Evolutionary conservation across 2,888 invertebrate species (phyloP), one percentile per base, ranked within the genome.

Genomic region (Caenorhabditis sp.): DNA sequence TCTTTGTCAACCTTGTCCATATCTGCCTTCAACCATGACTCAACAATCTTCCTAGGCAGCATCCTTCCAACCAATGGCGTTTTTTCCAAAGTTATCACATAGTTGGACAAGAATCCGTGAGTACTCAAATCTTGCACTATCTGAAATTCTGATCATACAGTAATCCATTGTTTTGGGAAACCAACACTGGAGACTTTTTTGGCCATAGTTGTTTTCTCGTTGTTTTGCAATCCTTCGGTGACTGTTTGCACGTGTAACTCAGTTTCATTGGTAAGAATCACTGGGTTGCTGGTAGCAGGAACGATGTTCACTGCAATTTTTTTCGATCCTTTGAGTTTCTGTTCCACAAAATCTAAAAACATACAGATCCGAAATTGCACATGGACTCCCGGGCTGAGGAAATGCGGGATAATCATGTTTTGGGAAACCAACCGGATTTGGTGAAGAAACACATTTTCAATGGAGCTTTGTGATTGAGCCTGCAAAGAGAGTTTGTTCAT

Each of bases 401-500:
- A 89, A 47, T 89, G 85, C 1, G 90, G 86, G 47, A 91, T 82
- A 28, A 85, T 69, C 87, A 88, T 87, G 69, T 86, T 88, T 44
- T 76, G 75, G 41, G 80, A 82, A 12, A 91, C 85, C n/a, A 91
- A 59, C 6, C 90, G 80, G n/a, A 90, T 77, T 86, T 90, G 90
- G 49, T 88, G 63, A 26, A 90, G 80, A 54, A 90, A 86, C 19
- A 84, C 74, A 38, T 85, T 85, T 81, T 90, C 90, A 38, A 90
- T 87, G 19, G 72, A 61, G 19, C 61, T 24, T 63, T 82, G 85
- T 14, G 81, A 77, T 51, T 82, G 79, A 26, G 85, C 85, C 87
- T 87, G 54, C 38, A 79, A 77, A 12, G 26, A 1, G 22, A 19
- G n/a, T 16, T 47, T n/a, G 54, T 26, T 54, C 54, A 54, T 54